Conservation (phyloP, 2,888 invertebrate species). For the Lithophane socia region DNA sequence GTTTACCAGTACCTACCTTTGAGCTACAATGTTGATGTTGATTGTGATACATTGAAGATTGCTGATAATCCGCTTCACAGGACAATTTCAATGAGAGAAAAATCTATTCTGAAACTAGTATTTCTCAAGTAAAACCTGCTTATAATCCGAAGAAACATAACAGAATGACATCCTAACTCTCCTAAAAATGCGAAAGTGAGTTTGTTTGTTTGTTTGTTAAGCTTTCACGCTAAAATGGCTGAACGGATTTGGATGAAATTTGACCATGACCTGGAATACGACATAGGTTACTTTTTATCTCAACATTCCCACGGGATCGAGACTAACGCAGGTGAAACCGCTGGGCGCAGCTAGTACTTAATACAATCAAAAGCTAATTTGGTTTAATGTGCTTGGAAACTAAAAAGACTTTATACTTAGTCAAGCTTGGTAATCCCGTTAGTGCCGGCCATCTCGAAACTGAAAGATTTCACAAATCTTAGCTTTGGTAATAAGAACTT, state of each 20-base stretch:
- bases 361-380: not conserved
- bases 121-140: not conserved
- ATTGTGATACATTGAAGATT: too few relatives aligned
- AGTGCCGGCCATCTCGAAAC: not conserved
- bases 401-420: not conserved
- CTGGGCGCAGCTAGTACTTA: not conserved
- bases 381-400: not conserved
- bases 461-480: conserved; percentile 4
- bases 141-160: not conserved
- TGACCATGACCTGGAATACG: too few relatives aligned
- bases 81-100: not conserved
- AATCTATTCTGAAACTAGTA: not conserved
- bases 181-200: too few relatives aligned
- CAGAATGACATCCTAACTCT: not conserved
- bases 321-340: too few relatives aligned
- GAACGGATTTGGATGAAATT: too few relatives aligned
- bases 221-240: too few relatives aligned
- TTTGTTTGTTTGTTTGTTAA: too few relatives aligned
- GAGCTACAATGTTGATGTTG: too few relatives aligned
- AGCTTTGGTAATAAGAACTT: not conserved
- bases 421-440: not conserved
- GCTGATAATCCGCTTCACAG: not conserved
- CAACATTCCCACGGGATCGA: too few relatives aligned
- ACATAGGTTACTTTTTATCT: too few relatives aligned
- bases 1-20: not conserved